phyloP scores from a whole-genome alignment of 53 echinoderm and acorn worm genomes.

The Paracentrotus lividus region DNA sequence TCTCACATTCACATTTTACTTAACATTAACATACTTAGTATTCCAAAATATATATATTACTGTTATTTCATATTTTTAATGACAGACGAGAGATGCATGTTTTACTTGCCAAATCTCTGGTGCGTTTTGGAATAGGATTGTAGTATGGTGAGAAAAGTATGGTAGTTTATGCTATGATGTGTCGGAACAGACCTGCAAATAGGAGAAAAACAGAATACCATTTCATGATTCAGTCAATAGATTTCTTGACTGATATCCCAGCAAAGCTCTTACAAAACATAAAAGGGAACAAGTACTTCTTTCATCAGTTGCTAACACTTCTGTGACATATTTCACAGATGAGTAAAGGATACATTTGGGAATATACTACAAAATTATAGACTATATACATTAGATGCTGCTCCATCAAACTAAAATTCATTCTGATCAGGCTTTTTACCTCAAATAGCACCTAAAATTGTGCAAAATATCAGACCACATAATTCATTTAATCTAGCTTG shows the following conservation, averaged over 20 bases:
- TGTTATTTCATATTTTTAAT: neutral
- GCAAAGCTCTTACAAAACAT: no score
- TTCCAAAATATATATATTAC: slow-evolving; percentile 41
- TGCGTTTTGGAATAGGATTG: slow-evolving; percentile 43
- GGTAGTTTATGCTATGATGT: slow-evolving; percentile 31
- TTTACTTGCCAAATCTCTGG: slow-evolving; percentile 62
- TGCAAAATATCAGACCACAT: no score
- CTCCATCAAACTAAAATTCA: no score
- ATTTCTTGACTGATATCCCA: neutral
- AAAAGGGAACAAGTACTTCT: no score
- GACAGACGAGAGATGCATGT: neutral
- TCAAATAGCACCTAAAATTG: no score
- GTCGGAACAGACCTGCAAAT: slow-evolving; percentile 37
- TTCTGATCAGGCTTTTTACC: no score
- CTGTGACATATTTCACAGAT: no score
- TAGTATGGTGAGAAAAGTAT: slow-evolving; percentile 30
- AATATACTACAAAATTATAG: no score
- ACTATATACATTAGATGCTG: no score
- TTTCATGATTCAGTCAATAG: neutral
- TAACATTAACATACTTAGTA: neutral
- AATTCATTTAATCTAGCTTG: no score
- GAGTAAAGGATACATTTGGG: no score
- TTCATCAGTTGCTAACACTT: no score
- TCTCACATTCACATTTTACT: neutral
- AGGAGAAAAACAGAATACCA: neutral